Evolutionary conservation across 2,113 vertebrate genomes (phyloP).

Genomic region (Trematomus loennbergii): DNA sequence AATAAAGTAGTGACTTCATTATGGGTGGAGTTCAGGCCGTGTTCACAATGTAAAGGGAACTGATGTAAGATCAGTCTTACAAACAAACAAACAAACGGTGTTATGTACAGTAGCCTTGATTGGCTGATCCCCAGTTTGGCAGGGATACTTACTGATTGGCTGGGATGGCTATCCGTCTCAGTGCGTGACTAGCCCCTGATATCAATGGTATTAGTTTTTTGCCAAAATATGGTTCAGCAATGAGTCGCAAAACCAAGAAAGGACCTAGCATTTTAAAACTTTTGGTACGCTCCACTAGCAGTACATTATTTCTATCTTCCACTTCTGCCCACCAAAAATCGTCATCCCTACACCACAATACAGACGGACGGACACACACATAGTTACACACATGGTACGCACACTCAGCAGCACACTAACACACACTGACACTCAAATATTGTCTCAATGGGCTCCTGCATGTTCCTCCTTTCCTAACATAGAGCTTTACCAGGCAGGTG

Average conservation of each 20-base stretch:
- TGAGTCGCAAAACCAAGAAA: no score
- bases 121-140: background rate
- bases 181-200: slow-evolving; percentile 30
- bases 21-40: background rate
- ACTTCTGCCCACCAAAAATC: no score
- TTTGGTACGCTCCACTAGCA: no score
- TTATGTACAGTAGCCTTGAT: background rate
- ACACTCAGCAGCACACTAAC: slow-evolving; percentile 21
- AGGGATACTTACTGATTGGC: background rate
- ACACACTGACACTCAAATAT: slow-evolving; percentile 19
- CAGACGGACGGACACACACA: no score
- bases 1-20: slow-evolving; percentile 22
- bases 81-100: background rate
- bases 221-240: background rate
- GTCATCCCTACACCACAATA: no score
- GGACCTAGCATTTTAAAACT: no score
- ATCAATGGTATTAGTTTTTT: slow-evolving; percentile 1
- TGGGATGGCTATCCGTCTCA: background rate
- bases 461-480: slow-evolving; percentile 66
- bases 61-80: background rate
- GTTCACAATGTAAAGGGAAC: slow-evolving; percentile 8
- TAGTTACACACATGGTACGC: no score
- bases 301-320: no score
- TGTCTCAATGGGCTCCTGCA: slow-evolving; percentile 42
- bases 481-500: slow-evolving; percentile 73